These are phyloP conservation scores for Alfaro cultratus DNA, from an alignment of 2,797 vertebrate species.

Conservation along the genomic window DNA sequence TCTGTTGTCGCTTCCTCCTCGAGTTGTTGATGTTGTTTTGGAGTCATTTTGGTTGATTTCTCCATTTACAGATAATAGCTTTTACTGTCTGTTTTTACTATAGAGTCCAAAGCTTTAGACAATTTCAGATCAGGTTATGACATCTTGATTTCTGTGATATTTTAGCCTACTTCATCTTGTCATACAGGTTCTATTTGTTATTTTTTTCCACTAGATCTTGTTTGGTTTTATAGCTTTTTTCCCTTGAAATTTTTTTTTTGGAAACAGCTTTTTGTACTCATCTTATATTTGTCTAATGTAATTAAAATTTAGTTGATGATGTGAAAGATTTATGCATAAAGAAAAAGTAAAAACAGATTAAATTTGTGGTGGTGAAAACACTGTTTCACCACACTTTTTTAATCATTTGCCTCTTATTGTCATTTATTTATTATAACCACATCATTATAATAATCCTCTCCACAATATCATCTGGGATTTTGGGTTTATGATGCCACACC, in stretches of 20 bases:
- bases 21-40: neutral
- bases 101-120: neutral
- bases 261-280: neutral
- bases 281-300: neutral
- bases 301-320: neutral
- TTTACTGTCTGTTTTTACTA: neutral
- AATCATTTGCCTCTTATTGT: neutral
- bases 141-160: neutral
- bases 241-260: neutral
- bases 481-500: neutral
- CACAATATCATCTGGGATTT: neutral
- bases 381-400: neutral
- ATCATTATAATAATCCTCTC: neutral
- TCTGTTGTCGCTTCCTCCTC: neutral
- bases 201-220: neutral
- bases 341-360: neutral
- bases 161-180: neutral
- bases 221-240: neutral
- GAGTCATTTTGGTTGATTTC: neutral
- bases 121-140: neutral
- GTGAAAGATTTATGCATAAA: neutral
- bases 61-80: neutral
- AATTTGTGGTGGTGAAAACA: neutral
- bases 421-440: neutral
- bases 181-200: neutral